phyloP scores from a whole-genome alignment of 2,797 vertebrate genomes.

The Onychomys arenicola region DNA sequence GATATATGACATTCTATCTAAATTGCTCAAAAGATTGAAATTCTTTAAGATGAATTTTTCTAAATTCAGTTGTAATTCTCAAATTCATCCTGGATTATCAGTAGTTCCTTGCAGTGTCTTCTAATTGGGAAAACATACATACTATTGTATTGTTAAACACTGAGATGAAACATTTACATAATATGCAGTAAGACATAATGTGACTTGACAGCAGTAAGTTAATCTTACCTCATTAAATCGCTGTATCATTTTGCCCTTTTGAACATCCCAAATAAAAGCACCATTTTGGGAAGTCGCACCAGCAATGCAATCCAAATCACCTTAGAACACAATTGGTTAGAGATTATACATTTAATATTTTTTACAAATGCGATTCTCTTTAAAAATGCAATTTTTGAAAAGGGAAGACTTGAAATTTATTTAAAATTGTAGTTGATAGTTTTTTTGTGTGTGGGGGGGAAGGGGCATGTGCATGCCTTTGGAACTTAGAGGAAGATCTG shows the following conservation, averaged over 20 bases:
- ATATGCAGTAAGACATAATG: neutral
- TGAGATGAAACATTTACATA: neutral
- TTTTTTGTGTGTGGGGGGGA: neutral
- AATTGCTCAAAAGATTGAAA: neutral
- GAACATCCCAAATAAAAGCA: conserved; percentile 97
- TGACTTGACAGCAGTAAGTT: conserved; percentile 4
- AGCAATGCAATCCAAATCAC: conserved; percentile 97
- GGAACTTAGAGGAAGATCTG: neutral
- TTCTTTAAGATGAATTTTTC: neutral
- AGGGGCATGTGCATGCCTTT: neutral
- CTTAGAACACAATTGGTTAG: conserved; percentile 85
- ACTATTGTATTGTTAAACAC: neutral
- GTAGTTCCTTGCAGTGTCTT: neutral
- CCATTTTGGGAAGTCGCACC: conserved; percentile 97
- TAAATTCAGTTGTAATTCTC: neutral
- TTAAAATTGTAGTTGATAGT: neutral
- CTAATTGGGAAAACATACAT: neutral
- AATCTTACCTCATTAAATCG: conserved; percentile 94
- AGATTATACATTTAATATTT: neutral
- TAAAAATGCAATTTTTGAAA: neutral
- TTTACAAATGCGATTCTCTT: neutral
- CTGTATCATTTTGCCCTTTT: conserved; percentile 96
- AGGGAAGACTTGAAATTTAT: neutral
- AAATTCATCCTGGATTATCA: neutral
- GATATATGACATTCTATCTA: neutral